phyloP scores from a whole-genome alignment of 2,888 invertebrate species.

The Zootermopsis nevadensis region DNA sequence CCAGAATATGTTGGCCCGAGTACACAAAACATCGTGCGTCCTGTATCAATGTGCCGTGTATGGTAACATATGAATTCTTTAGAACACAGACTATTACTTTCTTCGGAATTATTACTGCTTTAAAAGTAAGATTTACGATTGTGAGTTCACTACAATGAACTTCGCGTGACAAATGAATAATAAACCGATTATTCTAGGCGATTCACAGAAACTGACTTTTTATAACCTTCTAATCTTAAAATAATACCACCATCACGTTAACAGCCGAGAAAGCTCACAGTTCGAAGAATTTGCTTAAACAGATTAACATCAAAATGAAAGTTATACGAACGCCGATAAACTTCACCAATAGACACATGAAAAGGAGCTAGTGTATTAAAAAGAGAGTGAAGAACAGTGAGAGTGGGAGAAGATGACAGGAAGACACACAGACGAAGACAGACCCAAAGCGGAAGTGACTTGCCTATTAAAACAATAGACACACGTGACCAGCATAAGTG shows the following conservation, averaged over 20 bases:
- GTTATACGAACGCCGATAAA: conserved; percentile 38
- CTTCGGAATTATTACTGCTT: neutral
- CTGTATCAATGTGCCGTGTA: too few relatives aligned
- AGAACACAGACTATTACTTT: neutral
- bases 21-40: too few relatives aligned
- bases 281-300: conserved; percentile 28
- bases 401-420: neutral
- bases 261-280: neutral
- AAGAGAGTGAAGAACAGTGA: neutral
- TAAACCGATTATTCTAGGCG: neutral
- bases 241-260: conserved; percentile 23
- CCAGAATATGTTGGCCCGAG: too few relatives aligned
- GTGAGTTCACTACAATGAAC: neutral
- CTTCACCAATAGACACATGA: conserved; percentile 11
- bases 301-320: conserved; percentile 14
- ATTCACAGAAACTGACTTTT: conserved; percentile 25
- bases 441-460: conserved; percentile 45
- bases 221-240: conserved; percentile 25
- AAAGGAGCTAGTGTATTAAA: conserved; percentile 1
- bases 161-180: neutral
- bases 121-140: neutral
- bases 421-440: conserved; percentile 6
- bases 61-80: neutral
- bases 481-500: conserved; percentile 40
- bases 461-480: conserved; percentile 47